Evolutionary conservation across 2,113 vertebrate species (phyloP), one percentile per base, ranked within the genome.

Genomic region (Forbesichthys papilliferus): DNA sequence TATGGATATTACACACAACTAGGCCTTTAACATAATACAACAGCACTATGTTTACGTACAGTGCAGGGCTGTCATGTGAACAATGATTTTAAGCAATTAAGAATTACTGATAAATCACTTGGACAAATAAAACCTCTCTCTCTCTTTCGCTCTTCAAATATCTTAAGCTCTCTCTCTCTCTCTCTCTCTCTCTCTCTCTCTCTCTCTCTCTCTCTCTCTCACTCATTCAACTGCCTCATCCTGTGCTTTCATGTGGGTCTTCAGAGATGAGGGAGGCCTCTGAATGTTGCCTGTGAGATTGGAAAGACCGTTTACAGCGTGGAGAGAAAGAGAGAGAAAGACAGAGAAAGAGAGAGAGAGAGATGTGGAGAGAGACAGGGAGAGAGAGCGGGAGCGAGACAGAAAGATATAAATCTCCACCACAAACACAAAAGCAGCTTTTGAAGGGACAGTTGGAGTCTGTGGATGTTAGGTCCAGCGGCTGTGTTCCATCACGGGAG

Each of bases 201-300:
- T 27, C 1, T 1, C 27, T 27, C 27, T 2, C 27, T 2, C 27
- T 2, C 27, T 14, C 27, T 27, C 27, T 3, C 27, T 27, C 27
- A 27, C 27, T 47, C 48, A 52, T 68, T 73, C 76, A 66, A 73
- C 80, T 61, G 64, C 49, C 67, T 78, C 81, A 82, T 88, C 78
- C 79, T 78, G 71, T 46, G 42, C 83, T 88, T 84, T 86, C 78
- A 89, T 76, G 82, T 67, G 58, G 12, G 64, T 67, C 58, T 79
- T 33, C 60, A 56, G 63, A 81, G 82, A 87, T 87, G 84, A 88
- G 48, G 62, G 47, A 0, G 1, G 66, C 54, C 75, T 90, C 75
- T 84, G 73, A 85, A 82, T 71, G 79, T 63, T 12, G 49, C 65
- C 73, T 72, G 81, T 87, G 78, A 87, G 84, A 89, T 90, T 84